phyloP scores from a whole-genome alignment of 2,888 invertebrate genomes.

The Aquatica leii region DNA sequence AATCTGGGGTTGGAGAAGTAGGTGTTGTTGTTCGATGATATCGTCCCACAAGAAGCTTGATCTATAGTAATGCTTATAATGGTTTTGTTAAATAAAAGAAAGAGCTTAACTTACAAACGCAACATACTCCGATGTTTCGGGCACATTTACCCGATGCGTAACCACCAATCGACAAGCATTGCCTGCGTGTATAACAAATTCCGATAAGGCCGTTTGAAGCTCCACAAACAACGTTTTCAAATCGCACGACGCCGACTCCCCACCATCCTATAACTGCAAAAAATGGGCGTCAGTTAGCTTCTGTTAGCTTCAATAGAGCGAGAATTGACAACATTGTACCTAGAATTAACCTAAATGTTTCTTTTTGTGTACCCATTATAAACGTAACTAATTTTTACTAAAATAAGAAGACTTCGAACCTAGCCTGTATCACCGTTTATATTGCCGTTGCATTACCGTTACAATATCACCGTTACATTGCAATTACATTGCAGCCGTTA shows the following conservation, averaged over 20 bases:
- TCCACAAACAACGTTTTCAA: conserved; percentile 75
- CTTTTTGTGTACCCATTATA: no score
- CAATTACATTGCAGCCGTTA: no score
- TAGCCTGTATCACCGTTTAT: no score
- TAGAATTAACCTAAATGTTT: no score
- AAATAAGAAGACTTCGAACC: conserved; percentile 5
- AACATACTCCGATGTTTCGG: conserved; percentile 78
- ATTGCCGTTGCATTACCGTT: no score
- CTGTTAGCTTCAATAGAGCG: no score
- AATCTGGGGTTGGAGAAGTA: conserved; percentile 84
- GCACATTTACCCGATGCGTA: conserved; percentile 78
- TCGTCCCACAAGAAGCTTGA: conserved; percentile 74
- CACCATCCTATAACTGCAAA: conserved; percentile 22
- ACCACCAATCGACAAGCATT: conserved; percentile 77
- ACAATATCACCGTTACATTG: no score
- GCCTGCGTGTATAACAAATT: conserved; percentile 79
- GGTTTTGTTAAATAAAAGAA: no score
- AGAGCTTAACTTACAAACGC: conserved; percentile 75
- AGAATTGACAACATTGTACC: no score
- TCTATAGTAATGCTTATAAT: no score
- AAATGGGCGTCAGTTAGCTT: no score
- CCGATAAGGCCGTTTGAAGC: conserved; percentile 74
- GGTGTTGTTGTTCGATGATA: conserved; percentile 79
- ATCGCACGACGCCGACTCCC: conserved; percentile 71
- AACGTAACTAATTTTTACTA: background rate